These are phyloP conservation scores for Pyrrhia umbra DNA, from an alignment of 2,888 invertebrate species.

Conservation along the genomic window DNA sequence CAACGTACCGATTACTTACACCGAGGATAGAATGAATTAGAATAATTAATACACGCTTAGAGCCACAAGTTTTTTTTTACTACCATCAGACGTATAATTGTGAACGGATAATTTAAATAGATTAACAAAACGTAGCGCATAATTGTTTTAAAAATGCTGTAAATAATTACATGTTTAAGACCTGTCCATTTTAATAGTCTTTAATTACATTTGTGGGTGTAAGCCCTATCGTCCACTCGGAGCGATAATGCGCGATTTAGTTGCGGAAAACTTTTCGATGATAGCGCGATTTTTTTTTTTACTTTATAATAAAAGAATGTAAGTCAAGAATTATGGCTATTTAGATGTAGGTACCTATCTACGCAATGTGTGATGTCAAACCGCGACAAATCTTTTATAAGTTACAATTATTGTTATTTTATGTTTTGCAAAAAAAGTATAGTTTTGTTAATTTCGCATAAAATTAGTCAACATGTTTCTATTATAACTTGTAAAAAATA, in stretches of 20 bases:
- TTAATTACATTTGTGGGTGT: slow-evolving; percentile 59
- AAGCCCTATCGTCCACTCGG: slow-evolving; percentile 29
- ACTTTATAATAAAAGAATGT: too few relatives aligned
- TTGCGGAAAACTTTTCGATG: slow-evolving; percentile 10
- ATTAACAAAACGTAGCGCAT: slow-evolving; percentile 59
- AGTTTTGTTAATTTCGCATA: too few relatives aligned
- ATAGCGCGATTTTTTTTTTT: neutral
- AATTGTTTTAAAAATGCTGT: slow-evolving; percentile 64
- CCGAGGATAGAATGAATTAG: slow-evolving; percentile 36
- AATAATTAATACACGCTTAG: slow-evolving; percentile 45
- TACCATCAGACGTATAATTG: slow-evolving; percentile 50
- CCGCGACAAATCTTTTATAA: too few relatives aligned
- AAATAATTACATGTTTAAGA: slow-evolving; percentile 62
- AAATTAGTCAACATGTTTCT: too few relatives aligned
- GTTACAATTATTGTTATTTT: too few relatives aligned
- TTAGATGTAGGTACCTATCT: too few relatives aligned
- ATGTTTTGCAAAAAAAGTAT: too few relatives aligned
- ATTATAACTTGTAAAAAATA: too few relatives aligned
- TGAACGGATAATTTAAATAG: slow-evolving; percentile 60
- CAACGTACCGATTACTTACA: slow-evolving; percentile 37
- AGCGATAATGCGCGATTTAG: slow-evolving; percentile 21
- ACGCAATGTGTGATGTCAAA: too few relatives aligned
- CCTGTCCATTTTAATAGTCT: slow-evolving; percentile 59
- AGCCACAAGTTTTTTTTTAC: slow-evolving; percentile 36
- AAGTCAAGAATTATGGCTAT: too few relatives aligned